Evolutionary conservation across 1,140 invertebrate genomes (phyloP).

Genomic region (Piezodorus guildinii): DNA sequence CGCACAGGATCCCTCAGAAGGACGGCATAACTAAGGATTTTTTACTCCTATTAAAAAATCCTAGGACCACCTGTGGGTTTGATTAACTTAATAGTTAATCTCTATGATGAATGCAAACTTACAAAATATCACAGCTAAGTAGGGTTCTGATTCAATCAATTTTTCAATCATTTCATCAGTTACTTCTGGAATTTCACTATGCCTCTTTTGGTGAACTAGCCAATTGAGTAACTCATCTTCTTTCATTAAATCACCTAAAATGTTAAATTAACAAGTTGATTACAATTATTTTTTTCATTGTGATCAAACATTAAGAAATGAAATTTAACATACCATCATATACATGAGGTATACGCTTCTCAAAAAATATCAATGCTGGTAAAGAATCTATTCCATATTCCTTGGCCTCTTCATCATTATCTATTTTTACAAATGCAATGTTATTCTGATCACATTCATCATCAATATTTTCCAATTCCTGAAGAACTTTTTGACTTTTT

Average conservation of each 20-base stretch:
- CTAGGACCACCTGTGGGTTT: too few species aligned
- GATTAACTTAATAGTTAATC: too few species aligned
- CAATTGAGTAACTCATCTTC: slow-evolving; percentile 81
- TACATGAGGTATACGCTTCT: slow-evolving; percentile 74
- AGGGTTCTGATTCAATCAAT: slow-evolving; percentile 66
- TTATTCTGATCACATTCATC: slow-evolving; percentile 86
- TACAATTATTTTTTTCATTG: neutral
- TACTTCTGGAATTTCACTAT: slow-evolving; percentile 83
- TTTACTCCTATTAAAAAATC: too few species aligned
- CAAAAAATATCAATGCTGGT: slow-evolving; percentile 75
- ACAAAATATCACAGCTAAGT: slow-evolving; percentile 78
- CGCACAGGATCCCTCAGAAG: too few species aligned
- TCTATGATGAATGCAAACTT: too few species aligned
- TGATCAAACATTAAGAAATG: neutral
- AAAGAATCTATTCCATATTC: slow-evolving; percentile 76
- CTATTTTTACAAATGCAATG: slow-evolving; percentile 87
- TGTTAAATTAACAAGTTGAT: neutral
- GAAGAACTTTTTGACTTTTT: slow-evolving; percentile 75
- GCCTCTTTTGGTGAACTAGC: slow-evolving; percentile 77
- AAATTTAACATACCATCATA: slow-evolving; percentile 59
- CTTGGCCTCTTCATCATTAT: slow-evolving; percentile 74
- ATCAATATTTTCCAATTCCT: slow-evolving; percentile 85
- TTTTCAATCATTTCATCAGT: slow-evolving; percentile 90
- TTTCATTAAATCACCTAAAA: slow-evolving; percentile 68
- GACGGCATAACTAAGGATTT: too few species aligned